These are phyloP conservation scores for Mythimna albipuncta DNA, from an alignment of 2,888 invertebrate genomes.

Conservation along the genomic window DNA sequence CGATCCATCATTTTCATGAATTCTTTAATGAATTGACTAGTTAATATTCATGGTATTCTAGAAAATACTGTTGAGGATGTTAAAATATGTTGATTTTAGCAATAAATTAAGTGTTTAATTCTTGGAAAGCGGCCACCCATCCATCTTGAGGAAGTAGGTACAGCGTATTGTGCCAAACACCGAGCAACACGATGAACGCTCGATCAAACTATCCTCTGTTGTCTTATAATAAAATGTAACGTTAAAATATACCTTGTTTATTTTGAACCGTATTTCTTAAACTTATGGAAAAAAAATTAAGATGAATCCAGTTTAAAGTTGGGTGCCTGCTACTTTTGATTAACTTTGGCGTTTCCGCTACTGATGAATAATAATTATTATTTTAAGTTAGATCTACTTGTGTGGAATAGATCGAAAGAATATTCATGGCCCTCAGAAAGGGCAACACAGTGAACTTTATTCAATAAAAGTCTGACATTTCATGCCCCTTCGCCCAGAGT, in stretches of 20 bases:
- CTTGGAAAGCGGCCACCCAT: constrained; percentile 33
- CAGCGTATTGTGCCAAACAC: constrained; percentile 34
- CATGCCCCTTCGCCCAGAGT: no score
- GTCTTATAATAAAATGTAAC: constrained; percentile 8
- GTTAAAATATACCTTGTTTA: neutral
- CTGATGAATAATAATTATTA: no score
- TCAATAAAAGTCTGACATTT: no score
- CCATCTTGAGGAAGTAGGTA: constrained; percentile 44
- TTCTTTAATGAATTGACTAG: constrained; percentile 18
- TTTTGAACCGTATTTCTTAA: neutral
- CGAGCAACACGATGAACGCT: constrained; percentile 27
- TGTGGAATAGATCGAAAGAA: no score
- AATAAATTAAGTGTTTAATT: constrained; percentile 53
- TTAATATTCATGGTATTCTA: constrained; percentile 43
- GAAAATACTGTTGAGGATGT: constrained; percentile 13
- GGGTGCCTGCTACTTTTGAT: neutral
- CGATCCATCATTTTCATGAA: constrained; percentile 33
- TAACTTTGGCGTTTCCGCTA: no score
- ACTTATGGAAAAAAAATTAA: neutral
- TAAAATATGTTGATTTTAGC: constrained; percentile 44
- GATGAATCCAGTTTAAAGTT: neutral
- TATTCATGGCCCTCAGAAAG: no score
- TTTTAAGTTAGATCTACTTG: no score
- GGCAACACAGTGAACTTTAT: no score
- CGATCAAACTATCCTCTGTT: constrained; percentile 41